Base-by-base conservation (phyloP, 2,113 vertebrate species). In the Elaphurus davidianus region DNA sequence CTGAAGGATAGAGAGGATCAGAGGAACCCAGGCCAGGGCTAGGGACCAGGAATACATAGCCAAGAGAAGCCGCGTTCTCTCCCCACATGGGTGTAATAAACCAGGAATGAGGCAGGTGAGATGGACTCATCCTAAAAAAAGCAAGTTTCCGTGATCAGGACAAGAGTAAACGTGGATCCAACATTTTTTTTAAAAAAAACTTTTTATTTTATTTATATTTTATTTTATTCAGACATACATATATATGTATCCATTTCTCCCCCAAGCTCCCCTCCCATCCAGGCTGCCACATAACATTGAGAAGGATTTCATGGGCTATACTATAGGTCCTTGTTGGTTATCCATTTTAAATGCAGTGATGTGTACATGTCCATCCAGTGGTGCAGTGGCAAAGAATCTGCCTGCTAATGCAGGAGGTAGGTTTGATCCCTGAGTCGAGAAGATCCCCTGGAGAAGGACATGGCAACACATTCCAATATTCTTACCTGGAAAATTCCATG, bases 31-130 rank as follows among this genome's bases (percentile, higher is more conserved):
- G 59, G 19, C 36, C 2, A 67, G 33, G 27, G 0, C 1, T 13
- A 17, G 8, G n/a, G 2, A 36, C 12, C 10, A 15, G 54, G 33
- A 59, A 30, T 50, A 81, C 8, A 60, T 2, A 23, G 59, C 8
- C 7, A 36, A 33, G 30, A 9, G 27, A 43, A 67, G 7, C 36
- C 17, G 13, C 27, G 25, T 5, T 52, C 8, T 82, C 78, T 59
- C 30, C 30, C 76, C 6, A 9, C 0, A 2, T 7, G 21, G 36
- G n/a, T 10, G 19, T 13, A 6, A 40, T 13, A 76, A n/a, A 59
- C 11, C 30, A 55, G 60, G 17, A 67, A 30, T 28, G 54, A 47
- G 17, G 6, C 4, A 50, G 30, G 3, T 45, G 4, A 28, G 17
- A 47, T 12, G 2, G 7, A 12, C 64, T 94, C 50, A 10, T 21